Conservation (phyloP, 2,888 invertebrate species). For the Notodonta dromedarius region DNA sequence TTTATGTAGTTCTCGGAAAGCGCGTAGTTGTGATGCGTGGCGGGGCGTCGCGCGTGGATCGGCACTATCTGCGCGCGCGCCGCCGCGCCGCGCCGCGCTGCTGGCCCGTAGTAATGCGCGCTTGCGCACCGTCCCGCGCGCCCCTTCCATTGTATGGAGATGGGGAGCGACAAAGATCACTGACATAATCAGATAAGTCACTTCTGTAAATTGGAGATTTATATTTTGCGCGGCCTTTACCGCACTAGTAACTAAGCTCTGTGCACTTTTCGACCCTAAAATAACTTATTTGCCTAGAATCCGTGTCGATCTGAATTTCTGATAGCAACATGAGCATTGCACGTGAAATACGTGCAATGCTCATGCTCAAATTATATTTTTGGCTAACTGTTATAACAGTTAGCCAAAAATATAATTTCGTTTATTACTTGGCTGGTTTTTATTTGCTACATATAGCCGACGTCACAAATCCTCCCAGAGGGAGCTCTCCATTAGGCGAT, state of each 20-base stretch:
- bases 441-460: too few relatives aligned
- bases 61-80: constrained; percentile 27
- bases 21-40: constrained; percentile 40
- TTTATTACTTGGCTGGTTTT: too few relatives aligned
- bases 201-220: constrained; percentile 12
- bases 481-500: constrained; percentile 9
- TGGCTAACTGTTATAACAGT: too few relatives aligned
- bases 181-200: constrained; percentile 21
- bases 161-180: constrained; percentile 39
- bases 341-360: too few relatives aligned
- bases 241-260: background rate
- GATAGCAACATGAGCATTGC: too few relatives aligned
- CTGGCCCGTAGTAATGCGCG: constrained; percentile 38
- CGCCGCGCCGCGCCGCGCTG: constrained; percentile 10
- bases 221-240: background rate
- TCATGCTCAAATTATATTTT: too few relatives aligned
- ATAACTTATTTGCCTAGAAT: too few relatives aligned
- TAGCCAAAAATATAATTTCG: too few relatives aligned
- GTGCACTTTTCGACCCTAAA: too few relatives aligned
- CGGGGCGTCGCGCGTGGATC: constrained; percentile 31
- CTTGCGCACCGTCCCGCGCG: constrained; percentile 41
- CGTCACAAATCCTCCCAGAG: constrained; percentile 16
- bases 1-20: constrained; percentile 40
- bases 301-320: too few relatives aligned
- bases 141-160: constrained; percentile 66